These are phyloP conservation scores for Mellilla xanthometata DNA, from an alignment of 2,888 invertebrate species.

Conservation along the genomic window DNA sequence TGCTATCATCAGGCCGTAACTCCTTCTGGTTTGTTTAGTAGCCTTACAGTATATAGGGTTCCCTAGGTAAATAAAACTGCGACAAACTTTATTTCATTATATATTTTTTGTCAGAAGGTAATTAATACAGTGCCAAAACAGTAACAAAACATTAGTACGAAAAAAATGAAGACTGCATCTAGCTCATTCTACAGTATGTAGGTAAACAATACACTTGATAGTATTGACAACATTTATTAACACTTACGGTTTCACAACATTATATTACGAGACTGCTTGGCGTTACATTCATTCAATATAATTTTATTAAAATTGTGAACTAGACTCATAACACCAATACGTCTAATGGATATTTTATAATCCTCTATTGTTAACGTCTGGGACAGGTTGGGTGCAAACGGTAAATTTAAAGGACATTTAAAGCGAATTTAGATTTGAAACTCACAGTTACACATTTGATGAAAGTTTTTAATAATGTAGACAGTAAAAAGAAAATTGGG, in stretches of 20 bases:
- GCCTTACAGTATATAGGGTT: too few relatives aligned
- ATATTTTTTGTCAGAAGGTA: slow-evolving; percentile 82
- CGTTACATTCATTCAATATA: slow-evolving; percentile 41
- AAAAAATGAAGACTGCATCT: slow-evolving; percentile 78
- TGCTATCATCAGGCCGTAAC: too few relatives aligned
- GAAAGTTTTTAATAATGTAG: too few relatives aligned
- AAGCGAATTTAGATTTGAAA: too few relatives aligned
- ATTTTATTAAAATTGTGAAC: slow-evolving; percentile 59
- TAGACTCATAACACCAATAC: slow-evolving; percentile 75
- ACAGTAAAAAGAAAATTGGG: too few relatives aligned
- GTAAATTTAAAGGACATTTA: too few relatives aligned
- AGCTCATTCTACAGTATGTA: slow-evolving; percentile 77
- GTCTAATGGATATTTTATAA: slow-evolving; percentile 67
- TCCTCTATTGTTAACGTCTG: slow-evolving; percentile 52
- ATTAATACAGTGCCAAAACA: slow-evolving; percentile 83
- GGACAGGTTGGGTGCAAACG: slow-evolving; percentile 53
- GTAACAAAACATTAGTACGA: slow-evolving; percentile 82
- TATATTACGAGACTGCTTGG: slow-evolving; percentile 74
- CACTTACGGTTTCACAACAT: slow-evolving; percentile 74
- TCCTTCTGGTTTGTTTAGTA: too few relatives aligned
- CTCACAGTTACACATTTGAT: too few relatives aligned
- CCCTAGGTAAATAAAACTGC: slow-evolving; percentile 57
- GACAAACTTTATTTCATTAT: slow-evolving; percentile 68
- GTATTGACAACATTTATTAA: slow-evolving; percentile 65
- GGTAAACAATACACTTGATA: slow-evolving; percentile 57